Conservation (phyloP, 2,888 invertebrate species). For the Brachylomia viminalis region DNA sequence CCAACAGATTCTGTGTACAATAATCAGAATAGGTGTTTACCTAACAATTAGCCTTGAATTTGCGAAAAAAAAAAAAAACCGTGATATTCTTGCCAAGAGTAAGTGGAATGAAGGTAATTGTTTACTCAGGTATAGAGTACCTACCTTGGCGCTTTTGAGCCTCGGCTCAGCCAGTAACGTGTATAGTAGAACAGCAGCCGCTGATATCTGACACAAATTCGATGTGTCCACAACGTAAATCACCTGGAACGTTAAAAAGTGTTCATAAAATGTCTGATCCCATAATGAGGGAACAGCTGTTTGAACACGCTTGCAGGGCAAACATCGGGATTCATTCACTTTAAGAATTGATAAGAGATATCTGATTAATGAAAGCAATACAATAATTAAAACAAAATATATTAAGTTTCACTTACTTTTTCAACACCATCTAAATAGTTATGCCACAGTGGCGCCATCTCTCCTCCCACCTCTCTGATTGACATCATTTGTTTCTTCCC, state of each 20-base stretch:
- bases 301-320: background rate
- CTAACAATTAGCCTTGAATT: too few species aligned
- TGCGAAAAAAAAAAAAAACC: too few species aligned
- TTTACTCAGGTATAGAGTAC: too few species aligned
- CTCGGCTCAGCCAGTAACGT: slow-evolving; percentile 94
- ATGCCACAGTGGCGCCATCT: slow-evolving; percentile 95
- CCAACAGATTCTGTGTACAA: too few species aligned
- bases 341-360: background rate
- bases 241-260: slow-evolving; percentile 82
- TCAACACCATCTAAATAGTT: slow-evolving; percentile 93
- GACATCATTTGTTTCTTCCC: slow-evolving; percentile 89
- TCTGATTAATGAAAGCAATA: background rate
- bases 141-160: slow-evolving; percentile 92
- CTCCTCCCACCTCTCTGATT: slow-evolving; percentile 94
- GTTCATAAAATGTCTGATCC: background rate
- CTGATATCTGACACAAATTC: slow-evolving; percentile 96
- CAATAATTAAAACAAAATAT: background rate
- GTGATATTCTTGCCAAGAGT: too few species aligned
- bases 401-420: slow-evolving; percentile 82
- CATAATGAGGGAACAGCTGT: background rate
- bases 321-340: background rate
- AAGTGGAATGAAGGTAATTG: too few species aligned
- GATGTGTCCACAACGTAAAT: slow-evolving; percentile 96
- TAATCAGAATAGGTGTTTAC: too few species aligned
- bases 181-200: slow-evolving; percentile 95